Conservation (phyloP, 2,797 vertebrate genomes). For the Macropus fuliginosus region DNA sequence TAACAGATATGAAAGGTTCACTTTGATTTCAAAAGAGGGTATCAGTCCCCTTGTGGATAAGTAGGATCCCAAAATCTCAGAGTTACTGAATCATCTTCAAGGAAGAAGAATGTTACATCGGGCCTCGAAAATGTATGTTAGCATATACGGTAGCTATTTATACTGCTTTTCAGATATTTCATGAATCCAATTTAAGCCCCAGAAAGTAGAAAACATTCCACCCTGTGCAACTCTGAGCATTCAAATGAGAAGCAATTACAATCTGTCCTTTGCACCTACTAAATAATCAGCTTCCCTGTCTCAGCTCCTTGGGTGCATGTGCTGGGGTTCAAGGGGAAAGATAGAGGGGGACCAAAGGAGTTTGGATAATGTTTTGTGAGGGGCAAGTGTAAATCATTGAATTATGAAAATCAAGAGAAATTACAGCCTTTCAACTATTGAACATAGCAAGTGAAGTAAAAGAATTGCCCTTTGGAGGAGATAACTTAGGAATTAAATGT, state of each 20-base stretch:
- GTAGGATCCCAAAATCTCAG: neutral
- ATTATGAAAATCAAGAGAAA: neutral
- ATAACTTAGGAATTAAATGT: neutral
- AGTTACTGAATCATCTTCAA: constrained; percentile 22
- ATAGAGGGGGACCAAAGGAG: neutral
- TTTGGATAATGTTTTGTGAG: neutral
- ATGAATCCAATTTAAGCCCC: neutral
- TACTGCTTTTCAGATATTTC: constrained; percentile 25
- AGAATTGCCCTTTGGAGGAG: neutral
- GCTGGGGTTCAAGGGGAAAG: neutral
- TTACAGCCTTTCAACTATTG: neutral
- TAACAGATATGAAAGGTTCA: neutral
- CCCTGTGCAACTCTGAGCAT: neutral
- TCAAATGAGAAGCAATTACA: neutral
- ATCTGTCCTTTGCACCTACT: neutral
- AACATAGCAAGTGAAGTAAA: neutral
- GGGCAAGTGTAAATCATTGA: neutral
- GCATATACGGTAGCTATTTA: constrained; percentile 39
- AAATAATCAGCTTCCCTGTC: neutral
- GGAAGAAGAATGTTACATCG: neutral
- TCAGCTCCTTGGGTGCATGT: neutral
- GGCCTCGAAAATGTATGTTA: constrained; percentile 26
- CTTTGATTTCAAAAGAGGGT: neutral
- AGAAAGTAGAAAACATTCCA: neutral
- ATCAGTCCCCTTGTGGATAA: accelerated